Percentiles rank a stretch among this genome's conserved stretches.
These are phyloP conservation scores for Napeogenes sylphis DNA, from an alignment of 2,888 invertebrate genomes.

Conservation along the genomic window DNA sequence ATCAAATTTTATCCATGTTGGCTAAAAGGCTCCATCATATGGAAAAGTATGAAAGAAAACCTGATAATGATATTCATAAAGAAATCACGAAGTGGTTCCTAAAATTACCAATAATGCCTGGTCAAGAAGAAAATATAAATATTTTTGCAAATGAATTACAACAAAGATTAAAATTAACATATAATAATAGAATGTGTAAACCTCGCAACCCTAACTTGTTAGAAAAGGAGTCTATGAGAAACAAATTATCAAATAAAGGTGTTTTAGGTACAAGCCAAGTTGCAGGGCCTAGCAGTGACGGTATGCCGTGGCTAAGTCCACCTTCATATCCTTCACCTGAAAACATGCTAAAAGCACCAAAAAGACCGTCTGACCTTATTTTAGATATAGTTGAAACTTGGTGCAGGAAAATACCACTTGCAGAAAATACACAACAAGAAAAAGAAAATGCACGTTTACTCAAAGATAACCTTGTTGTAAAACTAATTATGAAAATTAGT, in stretches of 20 bases:
- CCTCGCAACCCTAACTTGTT: slow-evolving; percentile 22
- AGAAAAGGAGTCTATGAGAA: slow-evolving; percentile 9
- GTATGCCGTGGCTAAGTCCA: not conserved
- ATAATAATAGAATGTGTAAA: slow-evolving; percentile 41
- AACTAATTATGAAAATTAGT: slow-evolving; percentile 52
- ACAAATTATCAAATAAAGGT: slow-evolving; percentile 24
- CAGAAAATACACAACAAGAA: slow-evolving; percentile 34
- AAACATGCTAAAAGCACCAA: slow-evolving; percentile 24
- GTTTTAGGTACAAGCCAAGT: slow-evolving; percentile 34
- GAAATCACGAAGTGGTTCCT: slow-evolving; percentile 51
- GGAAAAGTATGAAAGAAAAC: slow-evolving; percentile 40
- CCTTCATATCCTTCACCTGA: slow-evolving; percentile 11
- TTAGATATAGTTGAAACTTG: slow-evolving; percentile 47
- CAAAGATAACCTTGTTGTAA: slow-evolving; percentile 43
- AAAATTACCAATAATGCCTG: slow-evolving; percentile 44
- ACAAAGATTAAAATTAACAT: slow-evolving; percentile 42
- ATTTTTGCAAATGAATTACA: slow-evolving; percentile 41
- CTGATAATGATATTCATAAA: slow-evolving; percentile 43
- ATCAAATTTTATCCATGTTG: slow-evolving; percentile 47
- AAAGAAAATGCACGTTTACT: slow-evolving; percentile 32
- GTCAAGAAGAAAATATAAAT: slow-evolving; percentile 35
- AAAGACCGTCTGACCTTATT: slow-evolving; percentile 48
- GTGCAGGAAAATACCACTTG: slow-evolving; percentile 49
- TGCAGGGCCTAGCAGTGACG: slow-evolving; percentile 34
- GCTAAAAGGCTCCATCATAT: slow-evolving; percentile 50